Evolutionary conservation across 2,888 invertebrate species (phyloP), one percentile per base, ranked within the genome.

Genomic region (Dicyrtoma fusca): DNA sequence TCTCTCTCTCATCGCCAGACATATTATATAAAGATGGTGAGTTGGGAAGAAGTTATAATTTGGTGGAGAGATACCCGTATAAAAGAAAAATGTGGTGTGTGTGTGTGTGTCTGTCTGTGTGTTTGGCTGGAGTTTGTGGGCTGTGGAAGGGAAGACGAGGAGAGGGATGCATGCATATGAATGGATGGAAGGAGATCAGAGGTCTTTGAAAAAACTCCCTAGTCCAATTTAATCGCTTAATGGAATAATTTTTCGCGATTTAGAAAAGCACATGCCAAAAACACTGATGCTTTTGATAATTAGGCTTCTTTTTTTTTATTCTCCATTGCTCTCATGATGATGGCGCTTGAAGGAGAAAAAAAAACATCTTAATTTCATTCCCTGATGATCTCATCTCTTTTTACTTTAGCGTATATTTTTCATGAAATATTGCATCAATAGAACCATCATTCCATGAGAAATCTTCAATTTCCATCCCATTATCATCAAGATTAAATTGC

Each of bases 231-330:
- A 79, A 80, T 79, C 79, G 77, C 79, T 78, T 79, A 80, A 79
- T 79, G 79, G 80, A 80, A 80, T 80, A 79, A 79, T 80, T 78
- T 80, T 78, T 80, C 74, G 76, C 75, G 70, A 77, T 74, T 76
- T 74, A 76, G 74, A 77, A 77, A 76, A 78, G 63, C 79, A 79
- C 79, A 79, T 80, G 80, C 79, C 80, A 80, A 79, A 79, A 80
- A 80, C 80, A 80, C 76, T 77, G 75, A 78, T 77, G 76, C 68
- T 74, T 77, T 77, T 77, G 79, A 80, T 80, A 80, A 80, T 80
- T 80, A 80, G 80, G 75, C 79, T 75, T 77, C 74, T 76, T 74
- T 61, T 74, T 66, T 63, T 71, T 65, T 73, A 65, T 73, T 71
- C 55, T 61, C 68, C 23, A 51, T 53, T 51, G 49, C 26, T 14